A percentile compares a stretch with the other conserved stretches of the same genome.
phyloP scores from a whole-genome alignment of 2,113 vertebrate genomes.

The Pygathrix nemaeus region DNA sequence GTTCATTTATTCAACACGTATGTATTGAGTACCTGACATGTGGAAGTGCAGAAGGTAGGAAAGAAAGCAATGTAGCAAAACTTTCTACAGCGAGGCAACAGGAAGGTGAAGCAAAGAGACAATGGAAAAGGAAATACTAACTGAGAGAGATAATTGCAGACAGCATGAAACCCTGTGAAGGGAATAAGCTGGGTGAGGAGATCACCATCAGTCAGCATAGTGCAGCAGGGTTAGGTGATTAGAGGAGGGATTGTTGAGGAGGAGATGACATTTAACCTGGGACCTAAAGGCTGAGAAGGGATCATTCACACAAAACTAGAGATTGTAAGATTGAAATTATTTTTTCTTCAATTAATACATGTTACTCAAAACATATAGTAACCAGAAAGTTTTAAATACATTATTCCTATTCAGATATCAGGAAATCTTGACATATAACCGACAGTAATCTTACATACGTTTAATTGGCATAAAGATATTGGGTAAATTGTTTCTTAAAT shows the following conservation, averaged over 20 bases:
- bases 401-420: background rate
- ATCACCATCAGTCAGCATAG: accelerated
- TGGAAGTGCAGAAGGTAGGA: background rate
- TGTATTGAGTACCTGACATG: background rate
- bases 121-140: background rate
- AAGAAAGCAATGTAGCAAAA: background rate
- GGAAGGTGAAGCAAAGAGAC: background rate
- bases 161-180: background rate
- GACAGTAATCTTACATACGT: accelerated
- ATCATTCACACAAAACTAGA: accelerated
- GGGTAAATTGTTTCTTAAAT: background rate
- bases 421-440: background rate
- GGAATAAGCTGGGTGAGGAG: accelerated
- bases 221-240: accelerated
- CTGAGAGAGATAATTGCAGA: background rate
- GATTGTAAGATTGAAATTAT: background rate
- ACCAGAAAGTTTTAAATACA: background rate
- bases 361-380: no score
- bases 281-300: background rate
- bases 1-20: background rate
- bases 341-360: background rate
- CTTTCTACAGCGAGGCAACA: accelerated
- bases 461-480: background rate
- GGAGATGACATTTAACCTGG: no score
- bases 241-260: no score